Base-by-base conservation (phyloP, 2,888 invertebrate genomes). In the Drosophila aldrichi region DNA sequence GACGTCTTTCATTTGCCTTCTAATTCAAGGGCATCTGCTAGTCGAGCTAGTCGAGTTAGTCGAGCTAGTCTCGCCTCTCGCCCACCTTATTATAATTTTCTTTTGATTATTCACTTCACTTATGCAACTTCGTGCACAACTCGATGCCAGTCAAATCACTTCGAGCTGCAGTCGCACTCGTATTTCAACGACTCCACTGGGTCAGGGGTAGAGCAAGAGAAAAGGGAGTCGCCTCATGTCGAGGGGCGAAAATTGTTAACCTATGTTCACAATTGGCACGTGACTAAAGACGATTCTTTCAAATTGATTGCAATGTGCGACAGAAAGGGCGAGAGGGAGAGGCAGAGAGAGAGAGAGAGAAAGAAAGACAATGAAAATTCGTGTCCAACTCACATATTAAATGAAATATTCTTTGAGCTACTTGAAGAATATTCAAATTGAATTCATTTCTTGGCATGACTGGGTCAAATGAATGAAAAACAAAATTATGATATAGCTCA, bases 121-220 rank as follows among this genome's bases (percentile, higher is more conserved):
- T 76, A 59, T 65, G 84, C 71, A 82, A 77, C 62, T 80, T 82
- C 61, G 74, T 82, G 80, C 71, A 52, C 71, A 86, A 78, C 77
- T 75, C 66, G 60, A 82, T 51, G 54, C 40, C 29, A 36, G 61
- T 10, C 66, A 64, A 79, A 69, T 84, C 56, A 65, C 51, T 66
- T 25, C 18, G 64, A 68, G 59, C 36, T 40, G 38, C 16, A 20
- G 40, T 20, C 51, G 69, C 48, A 48, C 72, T 81, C 72, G 22
- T 58, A 61, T 81, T 75, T 56, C 74, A 59, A 43, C 49, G 46
- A 14, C 8, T 22, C 29, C 60, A 61, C 25, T 66, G 61, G 69
- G 75, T 59, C 70, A 65, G 52, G 59, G 43, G 43, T 25, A 36
- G 34, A 2, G 20, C 3, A 12, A 14, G 41, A 2, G 29, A 3